Percentiles rank a stretch among this genome's conserved stretches.
These are phyloP conservation scores for Melanostoma scalare DNA, from an alignment of 2,888 invertebrate species.

Conservation along the genomic window DNA sequence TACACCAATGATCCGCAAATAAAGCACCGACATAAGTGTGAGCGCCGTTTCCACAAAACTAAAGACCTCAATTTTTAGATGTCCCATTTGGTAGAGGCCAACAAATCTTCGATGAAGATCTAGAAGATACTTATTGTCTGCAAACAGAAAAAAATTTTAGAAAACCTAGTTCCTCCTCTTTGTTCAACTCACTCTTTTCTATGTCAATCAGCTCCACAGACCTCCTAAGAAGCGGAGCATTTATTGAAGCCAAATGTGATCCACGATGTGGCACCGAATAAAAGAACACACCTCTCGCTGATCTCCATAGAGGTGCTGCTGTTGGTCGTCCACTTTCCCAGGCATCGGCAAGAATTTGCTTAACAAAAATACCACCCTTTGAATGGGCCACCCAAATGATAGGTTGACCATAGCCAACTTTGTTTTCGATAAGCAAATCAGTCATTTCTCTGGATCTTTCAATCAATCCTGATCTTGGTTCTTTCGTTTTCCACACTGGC, in stretches of 20 bases:
- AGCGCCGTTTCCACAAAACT: slow-evolving; percentile 91
- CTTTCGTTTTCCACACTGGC: slow-evolving; percentile 88
- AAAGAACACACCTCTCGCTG: slow-evolving; percentile 88
- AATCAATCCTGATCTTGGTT: slow-evolving; percentile 86
- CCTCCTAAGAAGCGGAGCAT: slow-evolving; percentile 88
- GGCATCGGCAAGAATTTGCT: slow-evolving; percentile 89
- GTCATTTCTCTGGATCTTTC: slow-evolving; percentile 89
- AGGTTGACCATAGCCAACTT: slow-evolving; percentile 89
- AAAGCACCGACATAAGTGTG: slow-evolving; percentile 89
- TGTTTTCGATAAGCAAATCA: slow-evolving; percentile 85
- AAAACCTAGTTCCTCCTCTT: no score
- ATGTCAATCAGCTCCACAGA: slow-evolving; percentile 91
- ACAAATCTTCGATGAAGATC: slow-evolving; percentile 86
- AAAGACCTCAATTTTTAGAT: slow-evolving; percentile 84
- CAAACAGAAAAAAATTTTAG: slow-evolving; percentile 71
- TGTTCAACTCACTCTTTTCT: slow-evolving; percentile 85
- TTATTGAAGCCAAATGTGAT: slow-evolving; percentile 89
- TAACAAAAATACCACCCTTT: slow-evolving; percentile 93
- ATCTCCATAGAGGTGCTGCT: slow-evolving; percentile 83
- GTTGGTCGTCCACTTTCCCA: slow-evolving; percentile 83
- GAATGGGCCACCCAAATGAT: slow-evolving; percentile 92
- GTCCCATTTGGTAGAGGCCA: slow-evolving; percentile 83
- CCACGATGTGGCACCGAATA: slow-evolving; percentile 94
- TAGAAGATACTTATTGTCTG: slow-evolving; percentile 88
- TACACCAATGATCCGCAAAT: slow-evolving; percentile 88